Evolutionary conservation across 1,140 invertebrate genomes (phyloP).

Genomic region (Pseudomyrmex cubaensis): DNA sequence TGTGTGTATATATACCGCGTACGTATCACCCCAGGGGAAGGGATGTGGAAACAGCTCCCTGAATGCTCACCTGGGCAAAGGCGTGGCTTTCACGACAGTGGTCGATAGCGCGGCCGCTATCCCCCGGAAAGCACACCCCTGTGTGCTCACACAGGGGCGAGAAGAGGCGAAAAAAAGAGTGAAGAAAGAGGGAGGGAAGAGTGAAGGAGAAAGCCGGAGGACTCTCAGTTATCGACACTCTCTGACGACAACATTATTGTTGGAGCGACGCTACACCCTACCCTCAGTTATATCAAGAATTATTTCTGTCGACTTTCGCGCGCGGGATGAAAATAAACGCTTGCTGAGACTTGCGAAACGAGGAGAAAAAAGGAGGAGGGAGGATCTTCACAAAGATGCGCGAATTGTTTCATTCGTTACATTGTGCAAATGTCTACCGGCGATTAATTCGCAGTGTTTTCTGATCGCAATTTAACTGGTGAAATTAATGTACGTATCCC

Average conservation of each 20-base stretch:
- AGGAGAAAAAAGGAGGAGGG: too few species aligned
- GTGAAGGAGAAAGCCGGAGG: slow-evolving; percentile 52
- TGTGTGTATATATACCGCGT: neutral
- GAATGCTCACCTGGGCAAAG: slow-evolving; percentile 77
- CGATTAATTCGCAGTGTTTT: too few species aligned
- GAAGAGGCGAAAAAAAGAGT: slow-evolving; percentile 19
- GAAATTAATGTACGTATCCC: too few species aligned
- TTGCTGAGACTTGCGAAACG: slow-evolving; percentile 26
- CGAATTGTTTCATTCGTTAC: slow-evolving; percentile 1
- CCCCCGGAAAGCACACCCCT: slow-evolving; percentile 69
- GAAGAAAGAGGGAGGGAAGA: slow-evolving; percentile 13
- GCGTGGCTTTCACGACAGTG: slow-evolving; percentile 78
- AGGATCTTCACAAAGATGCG: neutral
- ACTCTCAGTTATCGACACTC: slow-evolving; percentile 67
- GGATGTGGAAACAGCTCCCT: slow-evolving; percentile 69
- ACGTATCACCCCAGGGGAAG: slow-evolving; percentile 20
- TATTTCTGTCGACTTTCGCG: slow-evolving; percentile 45
- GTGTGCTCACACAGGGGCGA: slow-evolving; percentile 9
- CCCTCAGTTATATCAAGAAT: slow-evolving; percentile 47
- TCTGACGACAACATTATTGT: slow-evolving; percentile 49
- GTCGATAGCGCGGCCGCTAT: slow-evolving; percentile 73
- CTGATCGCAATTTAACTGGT: too few species aligned
- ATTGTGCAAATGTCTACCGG: too few species aligned
- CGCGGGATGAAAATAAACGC: slow-evolving; percentile 48
- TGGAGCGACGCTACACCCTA: slow-evolving; percentile 23